Evolutionary conservation across 1,140 invertebrate genomes (phyloP), one percentile per base, ranked within the genome.

Genomic region (Trichogramma pretiosum): DNA sequence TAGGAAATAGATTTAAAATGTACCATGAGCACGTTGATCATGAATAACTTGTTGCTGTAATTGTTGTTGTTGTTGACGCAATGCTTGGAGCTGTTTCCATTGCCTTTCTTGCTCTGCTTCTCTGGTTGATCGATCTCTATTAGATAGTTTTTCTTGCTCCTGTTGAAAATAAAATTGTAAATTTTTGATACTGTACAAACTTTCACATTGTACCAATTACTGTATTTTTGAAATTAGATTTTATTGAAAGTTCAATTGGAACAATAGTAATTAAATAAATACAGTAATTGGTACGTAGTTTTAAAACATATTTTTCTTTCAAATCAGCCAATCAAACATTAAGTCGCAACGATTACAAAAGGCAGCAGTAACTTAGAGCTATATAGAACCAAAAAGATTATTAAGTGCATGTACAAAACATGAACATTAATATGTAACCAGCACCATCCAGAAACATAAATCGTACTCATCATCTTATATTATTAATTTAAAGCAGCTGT

Each of bases 11-110:
- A n/a, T n/a, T n/a, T n/a, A 50, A 14, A 21, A 17, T 41, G 16
- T 75, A 84, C 81, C 81, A 75, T 84, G 81, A 39, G 78, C 73
- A 48, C 83, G 69, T 57, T 87, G 84, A 56, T 86, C 84, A 47
- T 85, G 83, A 57, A 87, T 79, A 53, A 82, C 79, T 69, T 84
- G 80, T 61, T 88, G 85, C 48, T 89, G 86, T 52, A 88, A 80
- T 62, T 89, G 86, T 14, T 81, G 77, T 61, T 87, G 84, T 56
- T 86, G 83, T 61, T 88, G 85, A 17, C 87, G 75, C 48, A 82
- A 62, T 18, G 85, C 84, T 68, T 90, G 87, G 51, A 89, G 65
- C 54, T 88, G 84, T 67, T 92, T 92, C 88, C 89, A 92, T 54
- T 87, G 81, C 13, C 84, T 73, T 69, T 89, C 87, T 59, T 89